Base-by-base conservation (phyloP, 2,888 invertebrate species). In the Didymodactylos carnosus region DNA sequence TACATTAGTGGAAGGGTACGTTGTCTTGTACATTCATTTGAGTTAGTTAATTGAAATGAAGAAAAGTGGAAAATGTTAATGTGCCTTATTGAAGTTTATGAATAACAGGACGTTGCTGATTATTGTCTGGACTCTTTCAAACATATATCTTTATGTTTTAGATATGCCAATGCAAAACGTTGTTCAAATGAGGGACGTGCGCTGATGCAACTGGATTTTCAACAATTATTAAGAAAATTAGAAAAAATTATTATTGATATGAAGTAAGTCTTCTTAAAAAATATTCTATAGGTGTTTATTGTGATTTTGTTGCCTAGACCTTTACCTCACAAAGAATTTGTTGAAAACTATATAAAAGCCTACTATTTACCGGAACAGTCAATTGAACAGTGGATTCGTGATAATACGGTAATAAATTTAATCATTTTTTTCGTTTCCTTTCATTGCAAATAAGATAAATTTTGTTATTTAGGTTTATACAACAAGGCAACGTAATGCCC, bases 141-240 rank as follows among this genome's bases (percentile, higher is more conserved):
- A 23, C 27, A 16, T 16, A 39, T 29, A 25, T 75, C 23, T n/a
- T n/a, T n/a, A n/a, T n/a, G n/a, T 62, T 43, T 29, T 69, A 69
- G 46, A 39, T 75, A 76, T 71, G 89, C 92, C 0, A 89, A 89
- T 79, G 90, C 91, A 0, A 91, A 90, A 76, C 94, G 92, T 82
- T 98, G 98, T 83, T 90, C 93, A 0, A 92, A 93, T 78, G 95
- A 93, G 35, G 98, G 98, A 0, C 86, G 98, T 49, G 97, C 94
- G 0, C 84, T 98, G 14, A 98, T 98, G 97, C 95, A 95, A 81
- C 85, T 98, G 29, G 98, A 98, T 85, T 95, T 93, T 80, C 91
- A 93, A 11, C 95, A 97, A 82, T 88, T 95, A 76, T 87, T 93
- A 77, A 88, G 91, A 29, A 93, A 94, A 81, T 79, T 85, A 40